Evolutionary conservation across 1,140 invertebrate species (phyloP).

Genomic region (Sminthurinus signatus): DNA sequence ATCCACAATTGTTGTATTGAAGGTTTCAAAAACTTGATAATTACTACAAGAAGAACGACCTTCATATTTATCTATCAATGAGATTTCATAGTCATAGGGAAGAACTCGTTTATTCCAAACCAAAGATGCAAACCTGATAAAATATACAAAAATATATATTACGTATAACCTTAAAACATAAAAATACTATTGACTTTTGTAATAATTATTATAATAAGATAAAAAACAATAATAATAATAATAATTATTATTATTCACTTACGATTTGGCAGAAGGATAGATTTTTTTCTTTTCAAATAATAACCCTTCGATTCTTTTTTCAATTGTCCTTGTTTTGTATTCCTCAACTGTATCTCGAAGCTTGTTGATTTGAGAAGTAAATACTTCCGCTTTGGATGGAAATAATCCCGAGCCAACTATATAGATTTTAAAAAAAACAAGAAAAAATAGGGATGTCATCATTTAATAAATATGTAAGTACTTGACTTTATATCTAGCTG

Average conservation of each 20-base stretch:
- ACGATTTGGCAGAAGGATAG: not conserved
- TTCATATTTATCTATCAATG: not conserved
- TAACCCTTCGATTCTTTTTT: not conserved
- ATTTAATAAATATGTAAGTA: no score
- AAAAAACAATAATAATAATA: no score
- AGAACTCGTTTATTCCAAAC: not conserved
- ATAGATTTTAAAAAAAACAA: no score
- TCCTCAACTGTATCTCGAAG: not conserved
- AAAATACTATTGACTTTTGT: not conserved
- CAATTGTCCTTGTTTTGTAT: not conserved
- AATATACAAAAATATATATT: no score
- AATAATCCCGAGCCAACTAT: not conserved
- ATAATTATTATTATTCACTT: no score
- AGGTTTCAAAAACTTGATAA: not conserved
- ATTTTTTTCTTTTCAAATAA: not conserved
- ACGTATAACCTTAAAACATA: not conserved
- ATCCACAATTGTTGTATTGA: not conserved
- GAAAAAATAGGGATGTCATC: no score
- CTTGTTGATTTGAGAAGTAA: not conserved
- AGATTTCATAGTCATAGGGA: not conserved
- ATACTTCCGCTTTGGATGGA: slow-evolving; percentile 1
- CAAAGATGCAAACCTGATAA: not conserved
- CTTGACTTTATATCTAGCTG: no score
- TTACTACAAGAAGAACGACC: not conserved
- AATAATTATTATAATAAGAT: not conserved